Percentiles rank a stretch among this genome's conserved stretches.
These are phyloP conservation scores for Nomada flava DNA, from an alignment of 2,888 invertebrate genomes.

Conservation along the genomic window DNA sequence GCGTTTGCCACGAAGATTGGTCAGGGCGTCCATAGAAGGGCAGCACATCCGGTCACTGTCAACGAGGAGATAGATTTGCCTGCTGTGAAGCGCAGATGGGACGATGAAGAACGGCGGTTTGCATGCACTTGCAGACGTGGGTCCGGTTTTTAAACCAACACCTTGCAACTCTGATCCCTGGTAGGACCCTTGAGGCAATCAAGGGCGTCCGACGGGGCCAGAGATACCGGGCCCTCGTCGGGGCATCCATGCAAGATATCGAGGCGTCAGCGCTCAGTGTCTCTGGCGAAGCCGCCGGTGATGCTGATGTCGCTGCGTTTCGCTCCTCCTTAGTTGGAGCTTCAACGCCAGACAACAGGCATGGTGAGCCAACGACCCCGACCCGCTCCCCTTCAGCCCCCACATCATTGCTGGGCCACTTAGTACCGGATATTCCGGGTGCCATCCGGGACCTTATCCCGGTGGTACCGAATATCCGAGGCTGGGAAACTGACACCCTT, in stretches of 20 bases:
- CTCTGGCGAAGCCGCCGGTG: neutral
- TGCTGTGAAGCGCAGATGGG: neutral
- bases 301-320: neutral
- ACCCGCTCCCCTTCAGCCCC: neutral
- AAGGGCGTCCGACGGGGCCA: neutral
- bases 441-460: neutral
- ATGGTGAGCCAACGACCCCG: neutral
- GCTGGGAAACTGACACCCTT: neutral
- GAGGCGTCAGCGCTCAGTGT: neutral
- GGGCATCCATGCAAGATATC: neutral
- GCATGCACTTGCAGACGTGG: neutral
- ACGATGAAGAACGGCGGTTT: neutral
- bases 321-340: neutral
- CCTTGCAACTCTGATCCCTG: neutral
- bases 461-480: no score
- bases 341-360: neutral
- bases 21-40: conserved; percentile 6
- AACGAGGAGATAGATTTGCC: conserved; percentile 4
- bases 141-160: conserved; percentile 12
- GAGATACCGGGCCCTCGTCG: neutral
- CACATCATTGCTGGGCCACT: neutral
- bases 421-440: neutral
- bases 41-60: neutral
- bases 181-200: neutral
- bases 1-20: neutral